A percentile compares a stretch with the other conserved stretches of the same genome.
phyloP scores from a whole-genome alignment of 92 coral and sea anemone species.

The Micromussa lordhowensis region DNA sequence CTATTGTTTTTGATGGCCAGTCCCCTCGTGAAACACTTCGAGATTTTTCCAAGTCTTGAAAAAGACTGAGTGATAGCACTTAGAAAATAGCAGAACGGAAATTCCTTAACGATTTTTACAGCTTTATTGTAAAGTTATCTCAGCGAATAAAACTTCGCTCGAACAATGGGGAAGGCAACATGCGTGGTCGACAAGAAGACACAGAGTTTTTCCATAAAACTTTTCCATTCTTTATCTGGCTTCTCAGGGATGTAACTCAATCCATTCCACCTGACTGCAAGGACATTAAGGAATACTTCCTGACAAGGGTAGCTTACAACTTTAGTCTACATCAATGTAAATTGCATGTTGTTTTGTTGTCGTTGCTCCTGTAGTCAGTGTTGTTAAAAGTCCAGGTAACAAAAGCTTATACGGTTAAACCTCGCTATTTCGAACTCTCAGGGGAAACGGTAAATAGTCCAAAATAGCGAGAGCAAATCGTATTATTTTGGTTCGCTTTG shows the following conservation, averaged over 20 bases:
- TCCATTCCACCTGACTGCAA: slow-evolving; percentile 24
- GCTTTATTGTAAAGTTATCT: slow-evolving; percentile 55
- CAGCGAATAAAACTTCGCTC: slow-evolving; percentile 32
- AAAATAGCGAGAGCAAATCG: no score
- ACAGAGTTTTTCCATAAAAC: slow-evolving; percentile 36
- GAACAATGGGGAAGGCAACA: not conserved
- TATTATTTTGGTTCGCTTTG: no score
- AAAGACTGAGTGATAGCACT: not conserved
- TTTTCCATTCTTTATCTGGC: slow-evolving; percentile 49
- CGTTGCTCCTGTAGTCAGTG: not conserved
- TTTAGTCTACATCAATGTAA: not conserved
- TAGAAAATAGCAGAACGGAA: not conserved
- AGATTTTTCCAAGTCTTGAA: not conserved
- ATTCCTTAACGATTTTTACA: not conserved
- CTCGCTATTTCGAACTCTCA: no score
- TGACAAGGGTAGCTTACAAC: slow-evolving; percentile 21
- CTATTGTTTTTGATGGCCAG: no score
- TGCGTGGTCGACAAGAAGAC: slow-evolving; percentile 5
- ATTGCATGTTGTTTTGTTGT: not conserved
- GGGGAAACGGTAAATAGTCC: no score
- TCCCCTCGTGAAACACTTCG: no score
- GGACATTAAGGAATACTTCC: slow-evolving; percentile 34
- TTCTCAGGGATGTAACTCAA: slow-evolving; percentile 30
- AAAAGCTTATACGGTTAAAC: no score
- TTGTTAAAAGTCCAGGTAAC: not conserved